phyloP scores from a whole-genome alignment of 2,888 invertebrate species.

The Gandaritis pyraliata region DNA sequence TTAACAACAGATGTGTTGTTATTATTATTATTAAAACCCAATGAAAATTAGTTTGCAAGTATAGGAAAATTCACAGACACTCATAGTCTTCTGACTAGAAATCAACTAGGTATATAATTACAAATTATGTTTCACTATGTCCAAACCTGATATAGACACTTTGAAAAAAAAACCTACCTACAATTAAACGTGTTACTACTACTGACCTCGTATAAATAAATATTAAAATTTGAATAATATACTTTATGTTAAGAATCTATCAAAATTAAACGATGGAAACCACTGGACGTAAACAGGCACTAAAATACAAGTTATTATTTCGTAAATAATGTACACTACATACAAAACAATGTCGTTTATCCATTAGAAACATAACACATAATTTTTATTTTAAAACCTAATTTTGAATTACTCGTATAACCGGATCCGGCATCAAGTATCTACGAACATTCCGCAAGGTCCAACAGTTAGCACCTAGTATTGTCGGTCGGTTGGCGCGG shows the following conservation, averaged over 20 bases:
- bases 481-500: conserved; percentile 76
- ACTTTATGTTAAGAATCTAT: conserved; percentile 65
- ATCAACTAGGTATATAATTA: conserved; percentile 65
- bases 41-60: conserved; percentile 31
- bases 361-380: conserved; percentile 75
- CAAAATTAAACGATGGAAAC: conserved; percentile 75
- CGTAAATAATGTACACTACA: conserved; percentile 79
- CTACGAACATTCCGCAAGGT: conserved; percentile 77
- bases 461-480: conserved; percentile 83
- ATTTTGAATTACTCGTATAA: conserved; percentile 69
- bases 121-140: conserved; percentile 51
- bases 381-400: conserved; percentile 76
- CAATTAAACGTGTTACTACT: conserved; percentile 64
- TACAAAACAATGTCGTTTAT: conserved; percentile 73
- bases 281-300: conserved; percentile 78
- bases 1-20: conserved; percentile 10
- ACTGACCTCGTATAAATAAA: conserved; percentile 81
- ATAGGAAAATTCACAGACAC: conserved; percentile 65
- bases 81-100: conserved; percentile 82
- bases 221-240: conserved; percentile 75
- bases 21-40: conserved; percentile 15
- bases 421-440: conserved; percentile 73
- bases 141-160: conserved; percentile 65
- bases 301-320: conserved; percentile 71
- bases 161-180: conserved; percentile 60